These are phyloP conservation scores for Anguilla megastoma DNA, from an alignment of 2,797 vertebrate genomes.

Conservation along the genomic window DNA sequence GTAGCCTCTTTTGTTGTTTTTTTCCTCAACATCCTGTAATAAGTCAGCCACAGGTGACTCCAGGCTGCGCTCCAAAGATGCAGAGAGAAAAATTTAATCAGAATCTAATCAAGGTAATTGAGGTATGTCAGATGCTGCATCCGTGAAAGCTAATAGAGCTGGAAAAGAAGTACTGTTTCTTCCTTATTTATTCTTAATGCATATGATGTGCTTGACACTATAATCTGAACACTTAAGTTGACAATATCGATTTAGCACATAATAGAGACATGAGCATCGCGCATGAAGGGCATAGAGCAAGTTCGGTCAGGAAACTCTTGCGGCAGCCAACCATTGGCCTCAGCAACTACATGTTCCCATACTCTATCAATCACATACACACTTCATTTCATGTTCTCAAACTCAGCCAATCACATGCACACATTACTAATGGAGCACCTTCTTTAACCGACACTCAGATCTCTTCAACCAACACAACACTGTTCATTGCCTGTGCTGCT, in stretches of 20 bases:
- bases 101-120: conserved; percentile 34
- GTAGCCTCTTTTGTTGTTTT: conserved; percentile 6
- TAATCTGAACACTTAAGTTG: neutral
- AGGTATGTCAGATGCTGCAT: conserved; percentile 36
- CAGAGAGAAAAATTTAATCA: conserved; percentile 37
- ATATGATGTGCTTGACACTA: neutral
- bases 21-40: neutral
- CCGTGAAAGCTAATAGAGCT: conserved; percentile 23
- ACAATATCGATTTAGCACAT: neutral
- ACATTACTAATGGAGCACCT: no score
- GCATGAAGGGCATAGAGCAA: no score
- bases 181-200: neutral
- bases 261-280: neutral
- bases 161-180: neutral
- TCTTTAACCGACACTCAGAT: no score
- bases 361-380: no score
- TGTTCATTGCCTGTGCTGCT: no score
- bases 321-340: no score
- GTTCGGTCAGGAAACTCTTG: no score
- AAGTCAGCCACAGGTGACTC: conserved; percentile 34
- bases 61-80: conserved; percentile 26
- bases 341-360: no score
- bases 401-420: no score
- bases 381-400: no score
- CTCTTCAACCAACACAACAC: no score